Conservation (phyloP, 1,140 invertebrate species). For the Mercenaria mercenaria region DNA sequence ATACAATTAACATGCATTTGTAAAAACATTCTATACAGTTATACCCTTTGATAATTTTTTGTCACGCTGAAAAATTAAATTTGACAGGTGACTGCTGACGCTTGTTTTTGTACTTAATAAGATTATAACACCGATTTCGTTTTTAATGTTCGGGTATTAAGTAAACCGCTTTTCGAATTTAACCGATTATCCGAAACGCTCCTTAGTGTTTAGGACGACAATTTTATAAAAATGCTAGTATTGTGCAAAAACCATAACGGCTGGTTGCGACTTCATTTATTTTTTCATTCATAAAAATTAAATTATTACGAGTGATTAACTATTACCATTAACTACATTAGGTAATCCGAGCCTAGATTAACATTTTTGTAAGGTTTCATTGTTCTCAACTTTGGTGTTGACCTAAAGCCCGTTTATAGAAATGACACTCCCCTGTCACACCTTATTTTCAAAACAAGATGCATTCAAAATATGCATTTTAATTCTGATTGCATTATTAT, state of each 20-base stretch:
- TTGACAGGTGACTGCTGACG: background rate
- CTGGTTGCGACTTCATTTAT: background rate
- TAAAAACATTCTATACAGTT: no score
- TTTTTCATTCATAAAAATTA: conserved; percentile 9
- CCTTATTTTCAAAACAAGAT: background rate
- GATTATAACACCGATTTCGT: background rate
- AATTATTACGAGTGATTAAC: conserved; percentile 7
- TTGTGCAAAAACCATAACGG: background rate
- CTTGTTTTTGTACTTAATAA: background rate
- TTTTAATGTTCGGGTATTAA: background rate
- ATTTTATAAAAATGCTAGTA: background rate
- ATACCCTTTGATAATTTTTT: no score
- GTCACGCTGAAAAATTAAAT: no score
- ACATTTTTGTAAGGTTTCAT: conserved; percentile 12
- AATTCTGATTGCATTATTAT: background rate
- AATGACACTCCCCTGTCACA: background rate
- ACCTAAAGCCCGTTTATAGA: background rate
- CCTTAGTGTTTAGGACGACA: background rate
- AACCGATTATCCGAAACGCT: conserved; percentile 7
- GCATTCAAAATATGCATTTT: background rate
- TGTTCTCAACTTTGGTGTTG: background rate
- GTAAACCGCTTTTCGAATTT: background rate
- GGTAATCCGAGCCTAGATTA: background rate
- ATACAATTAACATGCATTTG: no score
- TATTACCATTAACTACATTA: background rate